These are phyloP conservation scores for Tipula lateralis DNA, from an alignment of 2,888 invertebrate species.

Conservation along the genomic window DNA sequence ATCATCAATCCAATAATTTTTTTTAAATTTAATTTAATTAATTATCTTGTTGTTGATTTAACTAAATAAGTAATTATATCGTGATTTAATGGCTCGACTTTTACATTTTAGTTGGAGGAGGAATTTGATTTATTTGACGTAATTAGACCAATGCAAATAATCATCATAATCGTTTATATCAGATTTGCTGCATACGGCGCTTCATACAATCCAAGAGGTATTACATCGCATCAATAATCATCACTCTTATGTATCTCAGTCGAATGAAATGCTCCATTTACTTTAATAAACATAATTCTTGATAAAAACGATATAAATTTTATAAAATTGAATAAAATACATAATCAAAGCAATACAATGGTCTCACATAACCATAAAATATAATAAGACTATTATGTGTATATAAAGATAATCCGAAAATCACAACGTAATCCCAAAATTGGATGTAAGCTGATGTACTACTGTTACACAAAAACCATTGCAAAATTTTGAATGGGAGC, in stretches of 20 bases:
- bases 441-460: background rate
- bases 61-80: slow-evolving; percentile 9
- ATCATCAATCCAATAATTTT: background rate
- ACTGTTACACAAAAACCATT: background rate
- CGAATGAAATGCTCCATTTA: background rate
- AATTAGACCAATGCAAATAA: background rate
- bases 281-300: background rate
- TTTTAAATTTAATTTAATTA: background rate
- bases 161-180: background rate
- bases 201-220: too few species aligned
- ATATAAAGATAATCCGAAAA: background rate
- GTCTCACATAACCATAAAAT: background rate
- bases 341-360: background rate
- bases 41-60: background rate
- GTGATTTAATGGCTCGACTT: background rate
- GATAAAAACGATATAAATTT: background rate
- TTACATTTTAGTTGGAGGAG: background rate
- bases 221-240: too few species aligned
- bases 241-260: background rate
- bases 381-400: background rate
- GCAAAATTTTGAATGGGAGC: background rate
- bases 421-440: background rate
- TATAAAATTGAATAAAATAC: background rate
- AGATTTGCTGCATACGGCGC: background rate
- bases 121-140: background rate